Base-by-base conservation (phyloP, 2,797 vertebrate genomes). In the Holocentrus rufus region DNA sequence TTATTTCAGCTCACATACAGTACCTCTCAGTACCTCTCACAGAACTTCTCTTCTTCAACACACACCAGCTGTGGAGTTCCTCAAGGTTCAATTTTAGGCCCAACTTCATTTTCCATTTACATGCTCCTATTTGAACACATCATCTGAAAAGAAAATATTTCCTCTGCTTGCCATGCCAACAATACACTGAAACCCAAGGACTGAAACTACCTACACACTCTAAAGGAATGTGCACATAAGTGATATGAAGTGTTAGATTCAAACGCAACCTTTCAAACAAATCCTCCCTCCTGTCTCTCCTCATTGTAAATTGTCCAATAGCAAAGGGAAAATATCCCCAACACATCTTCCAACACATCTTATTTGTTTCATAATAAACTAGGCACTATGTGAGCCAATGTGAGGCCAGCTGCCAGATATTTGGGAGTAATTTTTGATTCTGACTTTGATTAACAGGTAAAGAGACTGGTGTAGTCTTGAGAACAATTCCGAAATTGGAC, bases 91-190 rank as follows among this genome's bases (percentile, higher is more conserved):
- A 36, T 46, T 61, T 62, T 52, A 71, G 53, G 65, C 47, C 42
- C 30, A 3, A 11, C 57, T n/a, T 59, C 60, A 75, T 77, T 81
- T 57, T 54, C 22, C 20, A 76, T 68, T 75, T 63, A 60, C 11
- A 71, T 54, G 18, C 54, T 31, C 23, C 60, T 22, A 18, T 25
- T 65, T 67, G 44, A 60, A 59, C 60, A 52, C 23, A 73, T 74
- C 34, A 65, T 59, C 44, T 69, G 31, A 67, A 73, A 77, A 72
- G 10, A 17, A 55, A 56, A 2, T n/a, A 59, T 65, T 75, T 72
- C 57, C 25, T 53, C 8, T n/a, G 20, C 7, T 20, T 57, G 53
- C 57, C 14, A 17, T 15, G 8, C 39, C 11, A 14, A 42, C 14
- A 2, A 14, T 4, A 13, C 15, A 18, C 11, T 30, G 7, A 62